These are phyloP conservation scores for Pentalonia nigronervosa DNA, from an alignment of 1,140 invertebrate species.

Conservation along the genomic window DNA sequence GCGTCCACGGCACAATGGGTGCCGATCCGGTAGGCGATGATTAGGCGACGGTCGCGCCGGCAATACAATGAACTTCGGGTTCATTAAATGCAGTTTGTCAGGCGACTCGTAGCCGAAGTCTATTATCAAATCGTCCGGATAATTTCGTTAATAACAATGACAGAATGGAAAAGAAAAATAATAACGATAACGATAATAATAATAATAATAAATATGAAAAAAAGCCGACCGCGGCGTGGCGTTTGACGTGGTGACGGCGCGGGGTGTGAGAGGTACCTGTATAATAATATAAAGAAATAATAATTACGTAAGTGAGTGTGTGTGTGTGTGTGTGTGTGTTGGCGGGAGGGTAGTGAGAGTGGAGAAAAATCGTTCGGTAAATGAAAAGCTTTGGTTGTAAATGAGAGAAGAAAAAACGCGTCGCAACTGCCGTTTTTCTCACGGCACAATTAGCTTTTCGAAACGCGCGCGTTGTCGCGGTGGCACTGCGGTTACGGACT, in stretches of 20 bases:
- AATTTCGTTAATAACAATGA: slow-evolving; percentile 58
- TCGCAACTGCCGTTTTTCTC: slow-evolving; percentile 49
- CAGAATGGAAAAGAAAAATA: slow-evolving; percentile 56
- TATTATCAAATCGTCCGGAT: slow-evolving; percentile 58
- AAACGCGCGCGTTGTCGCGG: neutral
- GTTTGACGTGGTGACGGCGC: neutral
- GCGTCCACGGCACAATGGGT: slow-evolving; percentile 47
- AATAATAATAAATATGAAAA: slow-evolving; percentile 8
- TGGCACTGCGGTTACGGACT: slow-evolving; percentile 2
- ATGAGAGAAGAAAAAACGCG: slow-evolving; percentile 20
- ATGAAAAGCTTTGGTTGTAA: slow-evolving; percentile 29
- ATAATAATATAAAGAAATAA: slow-evolving; percentile 31
- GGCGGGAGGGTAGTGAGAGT: neutral
- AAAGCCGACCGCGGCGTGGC: neutral
- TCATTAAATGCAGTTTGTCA: slow-evolving; percentile 57
- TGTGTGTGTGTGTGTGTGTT: neutral
- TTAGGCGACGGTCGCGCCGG: slow-evolving; percentile 54
- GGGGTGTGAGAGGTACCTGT: neutral
- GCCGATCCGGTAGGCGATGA: slow-evolving; percentile 55
- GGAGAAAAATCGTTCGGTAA: slow-evolving; percentile 47
- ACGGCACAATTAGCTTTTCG: slow-evolving; percentile 52
- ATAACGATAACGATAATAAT: slow-evolving; percentile 51
- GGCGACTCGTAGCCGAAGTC: slow-evolving; percentile 54
- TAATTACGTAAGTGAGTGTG: neutral
- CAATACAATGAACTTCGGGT: slow-evolving; percentile 54